Conservation (phyloP, 1,140 invertebrate genomes). For the Ceratoteleas bidentatus region DNA sequence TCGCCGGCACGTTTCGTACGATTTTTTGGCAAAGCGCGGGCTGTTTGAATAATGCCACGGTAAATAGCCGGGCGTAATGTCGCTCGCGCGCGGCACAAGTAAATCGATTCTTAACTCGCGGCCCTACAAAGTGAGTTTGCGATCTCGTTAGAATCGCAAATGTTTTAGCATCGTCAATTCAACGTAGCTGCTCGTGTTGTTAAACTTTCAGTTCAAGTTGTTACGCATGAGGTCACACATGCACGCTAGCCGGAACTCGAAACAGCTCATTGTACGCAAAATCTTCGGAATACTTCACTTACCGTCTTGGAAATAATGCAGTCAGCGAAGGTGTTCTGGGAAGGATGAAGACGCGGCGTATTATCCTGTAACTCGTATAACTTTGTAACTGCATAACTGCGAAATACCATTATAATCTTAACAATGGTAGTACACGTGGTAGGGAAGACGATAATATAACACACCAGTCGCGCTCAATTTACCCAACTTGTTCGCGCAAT, state of each 20-base stretch:
- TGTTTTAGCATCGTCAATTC: constrained; percentile 64
- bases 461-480: constrained; percentile 56
- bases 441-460: constrained; percentile 48
- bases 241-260: constrained; percentile 54
- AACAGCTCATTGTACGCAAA: constrained; percentile 56
- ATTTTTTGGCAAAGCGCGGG: constrained; percentile 32
- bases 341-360: constrained; percentile 56
- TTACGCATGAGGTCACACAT: constrained; percentile 66
- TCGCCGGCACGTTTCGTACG: constrained; percentile 11
- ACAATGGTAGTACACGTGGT: constrained; percentile 55
- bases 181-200: constrained; percentile 53
- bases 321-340: constrained; percentile 57
- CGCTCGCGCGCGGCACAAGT: constrained; percentile 25
- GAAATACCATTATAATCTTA: constrained; percentile 62
- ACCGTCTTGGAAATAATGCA: constrained; percentile 58
- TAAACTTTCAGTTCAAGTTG: constrained; percentile 63
- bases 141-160: constrained; percentile 66
- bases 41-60: constrained; percentile 41
- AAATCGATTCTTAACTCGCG: constrained; percentile 56
- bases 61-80: constrained; percentile 40
- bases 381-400: constrained; percentile 65
- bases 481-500: constrained; percentile 54
- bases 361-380: constrained; percentile 63
- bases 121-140: constrained; percentile 53
- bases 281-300: constrained; percentile 61